Conservation (phyloP, 2,797 vertebrate genomes). For the Trichosurus vulpecula region DNA sequence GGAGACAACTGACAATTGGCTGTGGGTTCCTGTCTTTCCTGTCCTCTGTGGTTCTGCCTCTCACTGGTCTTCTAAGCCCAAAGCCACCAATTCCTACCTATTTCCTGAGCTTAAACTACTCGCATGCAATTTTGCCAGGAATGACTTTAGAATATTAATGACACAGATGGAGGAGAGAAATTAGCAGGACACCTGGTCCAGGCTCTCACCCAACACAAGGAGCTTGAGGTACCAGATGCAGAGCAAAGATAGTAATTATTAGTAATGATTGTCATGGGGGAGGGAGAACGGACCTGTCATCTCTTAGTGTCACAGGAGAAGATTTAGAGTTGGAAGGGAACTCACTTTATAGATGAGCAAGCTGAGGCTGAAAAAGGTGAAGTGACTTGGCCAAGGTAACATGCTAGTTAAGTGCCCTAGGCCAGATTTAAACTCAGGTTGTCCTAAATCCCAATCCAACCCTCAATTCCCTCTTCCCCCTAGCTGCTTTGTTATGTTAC, state of each 20-base stretch:
- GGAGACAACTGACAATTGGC: fast-evolving
- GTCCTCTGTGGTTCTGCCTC: neutral
- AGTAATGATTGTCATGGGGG: neutral
- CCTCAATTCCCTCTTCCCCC: neutral
- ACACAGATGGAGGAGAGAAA: neutral
- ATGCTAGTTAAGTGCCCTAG: neutral
- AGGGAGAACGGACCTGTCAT: neutral
- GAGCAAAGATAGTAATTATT: neutral
- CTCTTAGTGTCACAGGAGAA: neutral
- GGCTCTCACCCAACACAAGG: neutral
- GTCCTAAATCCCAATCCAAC: neutral
- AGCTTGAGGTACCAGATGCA: neutral
- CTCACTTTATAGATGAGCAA: neutral
- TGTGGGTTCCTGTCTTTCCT: fast-evolving
- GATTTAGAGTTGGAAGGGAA: neutral
- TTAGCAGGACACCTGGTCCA: fast-evolving
- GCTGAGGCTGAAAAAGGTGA: neutral
- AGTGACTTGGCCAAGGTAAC: neutral
- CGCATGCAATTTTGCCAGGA: neutral
- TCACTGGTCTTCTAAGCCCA: neutral
- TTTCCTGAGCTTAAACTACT: no score
- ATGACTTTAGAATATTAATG: neutral
- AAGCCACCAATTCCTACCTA: fast-evolving
- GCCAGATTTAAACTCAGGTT: neutral
- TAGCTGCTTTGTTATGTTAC: neutral